Evolutionary conservation across 1,140 invertebrate species (phyloP).

Genomic region (Triops cancriformis): DNA sequence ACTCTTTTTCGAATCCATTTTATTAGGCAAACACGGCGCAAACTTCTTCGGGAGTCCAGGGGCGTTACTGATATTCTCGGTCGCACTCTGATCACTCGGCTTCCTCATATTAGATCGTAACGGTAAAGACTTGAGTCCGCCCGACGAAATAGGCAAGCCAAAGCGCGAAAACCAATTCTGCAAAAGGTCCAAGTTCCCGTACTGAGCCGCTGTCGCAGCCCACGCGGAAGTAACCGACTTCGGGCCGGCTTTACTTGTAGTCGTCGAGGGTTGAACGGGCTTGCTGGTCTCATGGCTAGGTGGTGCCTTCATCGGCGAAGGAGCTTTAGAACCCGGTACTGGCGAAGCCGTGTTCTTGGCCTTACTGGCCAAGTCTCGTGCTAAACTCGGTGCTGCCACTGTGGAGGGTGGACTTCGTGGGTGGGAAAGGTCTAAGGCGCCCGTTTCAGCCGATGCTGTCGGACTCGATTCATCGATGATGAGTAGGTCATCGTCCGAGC

Average conservation of each 20-base stretch:
- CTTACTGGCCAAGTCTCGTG: background rate
- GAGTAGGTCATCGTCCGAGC: background rate
- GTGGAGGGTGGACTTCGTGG: background rate
- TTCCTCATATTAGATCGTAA: background rate
- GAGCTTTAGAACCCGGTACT: background rate
- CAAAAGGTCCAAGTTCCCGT: background rate
- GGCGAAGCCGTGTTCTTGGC: background rate
- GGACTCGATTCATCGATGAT: background rate
- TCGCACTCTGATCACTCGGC: background rate
- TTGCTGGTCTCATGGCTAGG: background rate
- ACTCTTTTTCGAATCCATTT: background rate
- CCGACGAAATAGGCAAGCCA: background rate
- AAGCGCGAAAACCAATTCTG: constrained; percentile 5
- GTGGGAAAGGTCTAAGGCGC: background rate
- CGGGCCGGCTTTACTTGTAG: background rate
- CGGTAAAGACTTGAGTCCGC: background rate
- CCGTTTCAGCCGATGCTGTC: background rate
- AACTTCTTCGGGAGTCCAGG: background rate
- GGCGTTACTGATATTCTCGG: background rate
- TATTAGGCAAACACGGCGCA: background rate
- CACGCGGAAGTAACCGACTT: background rate
- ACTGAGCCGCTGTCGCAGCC: background rate
- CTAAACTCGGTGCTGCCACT: background rate
- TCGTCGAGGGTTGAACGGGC: background rate
- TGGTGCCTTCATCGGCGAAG: background rate